Conservation (phyloP, 2,797 vertebrate genomes). For the Melopsittacus undulatus region DNA sequence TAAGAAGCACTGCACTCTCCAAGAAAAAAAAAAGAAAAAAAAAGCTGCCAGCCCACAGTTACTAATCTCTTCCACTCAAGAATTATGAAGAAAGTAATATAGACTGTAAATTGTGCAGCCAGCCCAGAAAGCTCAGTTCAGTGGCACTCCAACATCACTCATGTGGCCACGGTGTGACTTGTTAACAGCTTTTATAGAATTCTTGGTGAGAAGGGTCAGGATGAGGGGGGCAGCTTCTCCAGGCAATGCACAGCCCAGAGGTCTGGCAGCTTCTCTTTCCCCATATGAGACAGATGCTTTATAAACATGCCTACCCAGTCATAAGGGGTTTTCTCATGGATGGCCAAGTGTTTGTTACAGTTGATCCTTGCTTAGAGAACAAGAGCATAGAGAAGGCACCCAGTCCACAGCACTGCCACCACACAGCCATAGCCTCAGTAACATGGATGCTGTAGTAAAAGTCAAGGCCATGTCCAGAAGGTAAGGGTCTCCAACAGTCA, state of each 20-base stretch:
- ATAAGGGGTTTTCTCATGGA: neutral
- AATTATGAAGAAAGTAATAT: conserved; percentile 27
- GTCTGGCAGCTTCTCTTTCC: neutral
- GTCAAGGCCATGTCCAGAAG: neutral
- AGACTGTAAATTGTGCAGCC: conserved; percentile 30
- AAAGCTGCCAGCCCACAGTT: neutral
- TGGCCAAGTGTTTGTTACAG: neutral
- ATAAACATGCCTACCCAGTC: neutral
- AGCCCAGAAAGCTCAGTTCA: conserved; percentile 10
- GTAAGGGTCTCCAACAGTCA: neutral
- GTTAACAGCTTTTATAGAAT: conserved; percentile 22
- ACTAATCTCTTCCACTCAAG: conserved; percentile 30
- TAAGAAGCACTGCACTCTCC: neutral
- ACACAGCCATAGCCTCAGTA: neutral
- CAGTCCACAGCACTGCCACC: neutral
- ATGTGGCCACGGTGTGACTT: neutral
- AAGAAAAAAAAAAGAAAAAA: conserved; percentile 9
- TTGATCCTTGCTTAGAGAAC: neutral
- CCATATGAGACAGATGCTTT: neutral
- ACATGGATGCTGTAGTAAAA: conserved; percentile 8
- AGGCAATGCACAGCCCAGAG: conserved; percentile 16
- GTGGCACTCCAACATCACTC: neutral
- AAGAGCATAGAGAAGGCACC: neutral
- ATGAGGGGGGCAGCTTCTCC: neutral
- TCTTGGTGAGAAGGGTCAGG: neutral